Percentiles rank a stretch among this genome's conserved stretches.
Conservation (phyloP, 2,888 invertebrate genomes). For the Leptinotarsa peninsularis region DNA sequence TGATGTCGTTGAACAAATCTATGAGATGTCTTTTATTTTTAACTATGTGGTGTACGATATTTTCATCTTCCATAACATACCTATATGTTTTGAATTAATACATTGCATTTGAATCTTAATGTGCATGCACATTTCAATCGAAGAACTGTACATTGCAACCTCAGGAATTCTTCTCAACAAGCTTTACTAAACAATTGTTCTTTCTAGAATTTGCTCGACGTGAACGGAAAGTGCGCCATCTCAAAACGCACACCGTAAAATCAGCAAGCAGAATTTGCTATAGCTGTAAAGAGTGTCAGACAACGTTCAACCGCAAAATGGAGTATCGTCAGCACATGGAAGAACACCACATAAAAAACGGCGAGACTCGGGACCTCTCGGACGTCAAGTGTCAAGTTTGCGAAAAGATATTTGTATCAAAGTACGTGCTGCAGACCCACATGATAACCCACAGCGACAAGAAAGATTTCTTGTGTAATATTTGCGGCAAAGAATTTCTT, state of each 20-base stretch:
- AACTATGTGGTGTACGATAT: no score
- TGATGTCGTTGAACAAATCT: no score
- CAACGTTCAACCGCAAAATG: constrained; percentile 27
- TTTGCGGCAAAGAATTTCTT: constrained; percentile 51
- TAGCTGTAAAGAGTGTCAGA: constrained; percentile 31
- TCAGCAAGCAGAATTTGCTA: constrained; percentile 27
- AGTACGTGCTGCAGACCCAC: constrained; percentile 48
- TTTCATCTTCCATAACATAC: no score
- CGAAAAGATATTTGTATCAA: constrained; percentile 41
- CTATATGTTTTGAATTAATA: no score
- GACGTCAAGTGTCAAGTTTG: constrained; percentile 36
- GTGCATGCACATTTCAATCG: background rate
- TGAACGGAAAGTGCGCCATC: constrained; percentile 34
- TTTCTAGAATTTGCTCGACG: constrained; percentile 36
- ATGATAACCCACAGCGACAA: constrained; percentile 49
- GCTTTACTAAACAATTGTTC: constrained; percentile 11
- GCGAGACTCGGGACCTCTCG: constrained; percentile 18
- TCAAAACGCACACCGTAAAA: constrained; percentile 30
- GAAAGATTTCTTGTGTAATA: constrained; percentile 49
- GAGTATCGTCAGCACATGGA: constrained; percentile 34
- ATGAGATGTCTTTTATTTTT: no score
- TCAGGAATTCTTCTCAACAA: background rate
- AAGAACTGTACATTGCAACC: background rate
- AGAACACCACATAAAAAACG: constrained; percentile 31
- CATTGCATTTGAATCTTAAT: background rate